These are phyloP conservation scores for Phengaris alcon DNA, from an alignment of 2,888 invertebrate species.

Conservation along the genomic window DNA sequence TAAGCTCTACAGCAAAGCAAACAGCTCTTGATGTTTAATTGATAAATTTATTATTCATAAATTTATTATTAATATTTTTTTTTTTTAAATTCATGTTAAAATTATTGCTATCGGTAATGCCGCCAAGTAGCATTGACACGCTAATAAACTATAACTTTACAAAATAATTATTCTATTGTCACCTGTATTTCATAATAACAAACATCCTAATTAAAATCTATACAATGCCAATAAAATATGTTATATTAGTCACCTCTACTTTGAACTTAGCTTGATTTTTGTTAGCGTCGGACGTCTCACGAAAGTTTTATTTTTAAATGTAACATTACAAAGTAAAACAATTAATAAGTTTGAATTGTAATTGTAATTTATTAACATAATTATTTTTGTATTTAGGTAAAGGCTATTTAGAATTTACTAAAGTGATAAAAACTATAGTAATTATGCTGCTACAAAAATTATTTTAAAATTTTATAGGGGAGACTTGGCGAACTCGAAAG, in stretches of 20 bases:
- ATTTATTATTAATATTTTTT: no score
- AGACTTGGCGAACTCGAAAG: neutral
- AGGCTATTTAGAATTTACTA: neutral
- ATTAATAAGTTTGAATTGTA: neutral
- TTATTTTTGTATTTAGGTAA: neutral
- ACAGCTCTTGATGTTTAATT: no score
- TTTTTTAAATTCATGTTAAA: no score
- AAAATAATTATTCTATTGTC: neutral
- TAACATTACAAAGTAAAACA: neutral
- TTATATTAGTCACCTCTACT: neutral
- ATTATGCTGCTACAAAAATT: neutral
- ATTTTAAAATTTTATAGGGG: neutral
- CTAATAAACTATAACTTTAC: no score
- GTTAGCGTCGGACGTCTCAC: neutral
- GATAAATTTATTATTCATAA: no score
- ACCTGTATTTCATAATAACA: neutral
- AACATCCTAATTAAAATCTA: neutral
- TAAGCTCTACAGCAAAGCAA: no score
- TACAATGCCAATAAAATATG: neutral
- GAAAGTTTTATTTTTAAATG: conserved; percentile 11
- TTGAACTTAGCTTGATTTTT: conserved; percentile 8
- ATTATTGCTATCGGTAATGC: no score
- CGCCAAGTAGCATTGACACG: no score
- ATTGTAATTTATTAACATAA: neutral
- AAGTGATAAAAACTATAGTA: neutral